A percentile compares a stretch with the other conserved stretches of the same genome.
Conservation (phyloP, 2,797 vertebrate species). For the Sciurus vulgaris region DNA sequence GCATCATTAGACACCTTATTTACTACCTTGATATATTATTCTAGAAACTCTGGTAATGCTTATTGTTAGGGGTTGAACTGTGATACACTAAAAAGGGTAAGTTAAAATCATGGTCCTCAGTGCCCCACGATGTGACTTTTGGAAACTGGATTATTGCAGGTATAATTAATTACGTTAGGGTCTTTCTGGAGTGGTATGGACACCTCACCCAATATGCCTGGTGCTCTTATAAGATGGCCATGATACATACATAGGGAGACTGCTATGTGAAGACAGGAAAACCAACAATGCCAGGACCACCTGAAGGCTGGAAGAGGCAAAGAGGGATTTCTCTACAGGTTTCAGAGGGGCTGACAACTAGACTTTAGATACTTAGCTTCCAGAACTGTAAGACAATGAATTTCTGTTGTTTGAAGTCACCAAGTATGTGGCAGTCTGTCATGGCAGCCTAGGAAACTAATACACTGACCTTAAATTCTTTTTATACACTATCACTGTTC, state of each 20-base stretch:
- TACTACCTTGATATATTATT: not conserved
- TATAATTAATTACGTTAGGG: not conserved
- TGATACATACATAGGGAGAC: not conserved
- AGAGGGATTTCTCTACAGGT: not conserved
- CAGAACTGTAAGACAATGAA: not conserved
- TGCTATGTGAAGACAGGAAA: not conserved
- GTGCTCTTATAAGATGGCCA: not conserved
- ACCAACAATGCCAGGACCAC: not conserved
- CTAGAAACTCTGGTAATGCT: not conserved
- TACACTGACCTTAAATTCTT: not conserved
- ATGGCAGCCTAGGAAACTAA: not conserved
- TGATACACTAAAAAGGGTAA: not conserved
- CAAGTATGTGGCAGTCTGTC: not conserved
- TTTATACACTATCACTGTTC: not conserved
- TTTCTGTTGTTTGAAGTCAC: not conserved
- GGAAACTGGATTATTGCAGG: conserved; percentile 6
- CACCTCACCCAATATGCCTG: not conserved
- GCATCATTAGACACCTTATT: not conserved
- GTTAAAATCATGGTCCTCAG: not conserved
- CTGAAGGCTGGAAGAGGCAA: not conserved
- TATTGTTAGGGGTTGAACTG: not conserved
- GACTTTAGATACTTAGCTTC: not conserved
- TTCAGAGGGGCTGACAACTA: not conserved
- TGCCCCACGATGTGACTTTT: not conserved
- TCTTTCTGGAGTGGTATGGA: not conserved